Base-by-base conservation (phyloP, 2,888 invertebrate genomes). In the Fragum fragum region DNA sequence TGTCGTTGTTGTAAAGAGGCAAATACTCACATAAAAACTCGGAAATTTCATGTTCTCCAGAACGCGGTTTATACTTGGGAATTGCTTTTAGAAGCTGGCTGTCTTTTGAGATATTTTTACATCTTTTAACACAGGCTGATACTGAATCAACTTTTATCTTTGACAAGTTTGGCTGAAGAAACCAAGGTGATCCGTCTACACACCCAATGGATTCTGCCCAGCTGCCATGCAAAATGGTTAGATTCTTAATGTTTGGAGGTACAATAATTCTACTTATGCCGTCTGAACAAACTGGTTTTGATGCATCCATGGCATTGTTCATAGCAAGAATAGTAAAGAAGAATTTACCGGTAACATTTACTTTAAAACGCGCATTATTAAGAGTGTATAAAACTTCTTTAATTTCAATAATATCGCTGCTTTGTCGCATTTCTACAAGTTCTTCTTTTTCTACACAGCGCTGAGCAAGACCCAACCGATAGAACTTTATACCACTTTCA, bases 301-400 rank as follows among this genome's bases (percentile, higher is more conserved):
- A n/a, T n/a, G n/a, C n/a, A n/a, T n/a, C n/a, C n/a, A n/a, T n/a
- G n/a, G n/a, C n/a, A n/a, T n/a, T n/a, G n/a, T n/a, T n/a, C n/a
- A n/a, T n/a, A n/a, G n/a, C n/a, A n/a, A n/a, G n/a, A n/a, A n/a
- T n/a, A n/a, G n/a, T n/a, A n/a, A n/a, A n/a, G n/a, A n/a, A n/a
- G n/a, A n/a, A n/a, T n/a, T n/a, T n/a, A n/a, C n/a, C 91, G 14
- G 74, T 76, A 21, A 42, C 39, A n/a, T 73, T 77, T 1, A 69
- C 26, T 0, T 42, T 21, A 61, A 75, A 3, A 47, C 29, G 21
- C 26, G 66, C 52, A 14, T 55, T 55, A 53, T 36, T 29, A 42
- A 57, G 59, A 21, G 76, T 70, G 11, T 42, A 36, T n/a, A 23
- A 29, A 29, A 57, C 26, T 23, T 28, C 76, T 23, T 11, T 47